A percentile compares a stretch with the other conserved stretches of the same genome.
These are phyloP conservation scores for Pimpla rufipes DNA, from an alignment of 2,888 invertebrate species.

Conservation along the genomic window DNA sequence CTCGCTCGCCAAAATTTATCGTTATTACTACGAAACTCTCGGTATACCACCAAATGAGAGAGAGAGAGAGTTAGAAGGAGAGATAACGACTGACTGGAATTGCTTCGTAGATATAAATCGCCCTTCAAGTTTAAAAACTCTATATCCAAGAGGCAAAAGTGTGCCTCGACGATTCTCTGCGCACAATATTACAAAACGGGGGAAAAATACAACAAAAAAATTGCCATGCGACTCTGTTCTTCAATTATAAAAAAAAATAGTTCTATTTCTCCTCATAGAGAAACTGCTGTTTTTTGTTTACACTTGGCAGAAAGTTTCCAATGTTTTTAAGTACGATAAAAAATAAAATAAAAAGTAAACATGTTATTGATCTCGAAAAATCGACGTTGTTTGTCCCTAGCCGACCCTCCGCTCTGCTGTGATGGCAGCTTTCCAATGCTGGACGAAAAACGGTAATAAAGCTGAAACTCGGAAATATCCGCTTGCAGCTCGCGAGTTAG, in stretches of 20 bases:
- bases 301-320: no score
- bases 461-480: no score
- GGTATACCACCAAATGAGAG: constrained; percentile 53
- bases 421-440: no score
- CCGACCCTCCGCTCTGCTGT: no score
- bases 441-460: no score
- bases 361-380: no score
- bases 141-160: constrained; percentile 28
- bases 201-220: constrained; percentile 8
- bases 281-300: no score
- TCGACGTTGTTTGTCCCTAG: no score
- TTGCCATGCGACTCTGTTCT: neutral
- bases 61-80: constrained; percentile 31
- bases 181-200: constrained; percentile 22
- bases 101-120: constrained; percentile 66
- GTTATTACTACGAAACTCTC: constrained; percentile 72
- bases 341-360: no score
- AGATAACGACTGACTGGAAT: constrained; percentile 54
- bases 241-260: neutral
- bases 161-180: neutral
- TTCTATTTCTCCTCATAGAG: no score
- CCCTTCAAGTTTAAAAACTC: constrained; percentile 56
- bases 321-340: no score
- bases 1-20: constrained; percentile 68
- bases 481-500: neutral